Percentiles rank a stretch among this genome's conserved stretches.
Conservation (phyloP, 2,888 invertebrate species). For the Brassicogethes aeneus region DNA sequence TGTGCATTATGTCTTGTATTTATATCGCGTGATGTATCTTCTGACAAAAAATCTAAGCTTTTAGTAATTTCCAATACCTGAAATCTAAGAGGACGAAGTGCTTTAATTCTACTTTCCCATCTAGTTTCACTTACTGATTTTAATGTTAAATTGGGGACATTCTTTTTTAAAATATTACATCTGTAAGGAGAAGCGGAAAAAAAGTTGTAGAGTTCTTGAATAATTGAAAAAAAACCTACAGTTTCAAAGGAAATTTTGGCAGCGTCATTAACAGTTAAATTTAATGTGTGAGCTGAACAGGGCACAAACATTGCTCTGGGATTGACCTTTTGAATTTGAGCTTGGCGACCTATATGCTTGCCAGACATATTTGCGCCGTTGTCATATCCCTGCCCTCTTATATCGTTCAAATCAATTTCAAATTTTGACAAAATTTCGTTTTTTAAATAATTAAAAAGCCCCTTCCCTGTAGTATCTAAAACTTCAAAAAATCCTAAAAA, state of each 20-base stretch:
- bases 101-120: conserved; percentile 10
- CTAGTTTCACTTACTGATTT: conserved; percentile 4
- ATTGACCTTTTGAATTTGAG: conserved; percentile 5
- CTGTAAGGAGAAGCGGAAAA: conserved; percentile 10
- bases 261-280: conserved; percentile 11
- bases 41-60: conserved; percentile 5
- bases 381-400: conserved; percentile 4
- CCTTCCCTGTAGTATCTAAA: conserved; percentile 7
- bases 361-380: conserved; percentile 10
- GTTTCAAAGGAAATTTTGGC: conserved; percentile 9
- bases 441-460: conserved; percentile 6
- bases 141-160: conserved; percentile 4
- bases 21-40: conserved; percentile 6
- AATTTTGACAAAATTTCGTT: conserved; percentile 8
- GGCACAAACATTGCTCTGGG: conserved; percentile 11
- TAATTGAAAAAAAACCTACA: conserved; percentile 9
- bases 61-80: conserved; percentile 5
- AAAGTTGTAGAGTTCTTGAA: conserved; percentile 10
- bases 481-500: conserved; percentile 8
- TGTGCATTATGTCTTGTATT: conserved; percentile 6
- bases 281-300: conserved; percentile 11
- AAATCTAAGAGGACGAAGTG: conserved; percentile 5
- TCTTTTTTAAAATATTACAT: conserved; percentile 9
- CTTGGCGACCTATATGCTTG: conserved; percentile 11
- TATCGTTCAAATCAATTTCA: background rate